Conservation (phyloP, 2,888 invertebrate species). For the Agrochola litura region DNA sequence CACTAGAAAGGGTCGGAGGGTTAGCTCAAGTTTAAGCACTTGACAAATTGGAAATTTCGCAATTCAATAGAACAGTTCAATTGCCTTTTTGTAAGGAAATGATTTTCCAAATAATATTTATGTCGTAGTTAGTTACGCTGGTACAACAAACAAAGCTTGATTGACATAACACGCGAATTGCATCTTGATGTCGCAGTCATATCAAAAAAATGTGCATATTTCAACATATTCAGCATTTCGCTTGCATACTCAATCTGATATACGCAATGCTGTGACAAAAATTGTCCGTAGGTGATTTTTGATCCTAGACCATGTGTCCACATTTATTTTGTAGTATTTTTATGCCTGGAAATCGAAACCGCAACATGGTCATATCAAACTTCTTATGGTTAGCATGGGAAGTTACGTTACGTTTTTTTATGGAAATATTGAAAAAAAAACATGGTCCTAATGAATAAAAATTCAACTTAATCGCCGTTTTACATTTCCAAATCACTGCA, state of each 20-base stretch:
- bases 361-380: neutral
- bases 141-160: conserved; percentile 54
- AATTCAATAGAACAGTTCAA: conserved; percentile 43
- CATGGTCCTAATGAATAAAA: neutral
- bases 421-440: neutral
- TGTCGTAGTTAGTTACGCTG: conserved; percentile 10
- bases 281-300: conserved; percentile 63
- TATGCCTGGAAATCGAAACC: conserved; percentile 6
- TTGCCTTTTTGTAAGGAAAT: conserved; percentile 17
- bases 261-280: conserved; percentile 68
- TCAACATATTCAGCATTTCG: conserved; percentile 67
- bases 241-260: conserved; percentile 71
- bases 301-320: conserved; percentile 52
- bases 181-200: conserved; percentile 67
- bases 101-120: conserved; percentile 25
- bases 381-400: too few species aligned
- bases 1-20: conserved; percentile 64
- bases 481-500: conserved; percentile 31
- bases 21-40: conserved; percentile 63
- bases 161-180: conserved; percentile 55
- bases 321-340: conserved; percentile 58
- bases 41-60: conserved; percentile 64
- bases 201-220: conserved; percentile 70
- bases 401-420: neutral
- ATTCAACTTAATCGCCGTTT: neutral